These are phyloP conservation scores for Leucoraja ocellata DNA, from an alignment of 2,797 vertebrate genomes.

Conservation along the genomic window DNA sequence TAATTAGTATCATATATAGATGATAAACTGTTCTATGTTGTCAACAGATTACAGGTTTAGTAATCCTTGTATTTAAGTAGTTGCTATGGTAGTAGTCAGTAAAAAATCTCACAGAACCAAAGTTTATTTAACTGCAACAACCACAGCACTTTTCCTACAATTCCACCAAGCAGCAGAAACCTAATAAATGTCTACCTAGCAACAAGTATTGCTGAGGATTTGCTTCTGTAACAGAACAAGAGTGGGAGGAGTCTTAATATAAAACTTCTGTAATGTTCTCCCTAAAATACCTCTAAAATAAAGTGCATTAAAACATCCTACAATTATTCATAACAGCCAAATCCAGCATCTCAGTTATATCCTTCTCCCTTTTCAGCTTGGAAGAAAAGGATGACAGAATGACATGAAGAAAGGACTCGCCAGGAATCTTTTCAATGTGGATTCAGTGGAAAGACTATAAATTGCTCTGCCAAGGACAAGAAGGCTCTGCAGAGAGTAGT, in stretches of 20 bases:
- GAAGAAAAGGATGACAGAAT: neutral
- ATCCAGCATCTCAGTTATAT: neutral
- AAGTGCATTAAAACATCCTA: neutral
- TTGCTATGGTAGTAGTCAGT: neutral
- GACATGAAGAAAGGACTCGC: neutral
- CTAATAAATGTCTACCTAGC: neutral
- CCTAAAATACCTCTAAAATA: neutral
- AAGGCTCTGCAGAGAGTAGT: too few species aligned
- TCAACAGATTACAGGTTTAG: neutral
- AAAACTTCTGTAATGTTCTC: neutral
- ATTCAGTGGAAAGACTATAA: neutral
- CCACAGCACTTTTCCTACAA: neutral
- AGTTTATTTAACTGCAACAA: slow-evolving; percentile 12
- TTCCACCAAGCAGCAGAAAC: slow-evolving; percentile 7
- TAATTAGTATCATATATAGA: neutral
- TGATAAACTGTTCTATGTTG: neutral
- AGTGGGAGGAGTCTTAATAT: neutral
- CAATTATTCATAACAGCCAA: neutral
- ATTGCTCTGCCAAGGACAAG: too few species aligned
- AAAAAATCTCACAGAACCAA: neutral
- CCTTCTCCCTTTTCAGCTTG: neutral
- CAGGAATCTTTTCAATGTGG: neutral
- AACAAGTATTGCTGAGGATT: neutral
- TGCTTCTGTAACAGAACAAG: slow-evolving; percentile 1
- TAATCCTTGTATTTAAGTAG: neutral